phyloP scores from a whole-genome alignment of 2,888 invertebrate species.

The Druceiella hillmani region DNA sequence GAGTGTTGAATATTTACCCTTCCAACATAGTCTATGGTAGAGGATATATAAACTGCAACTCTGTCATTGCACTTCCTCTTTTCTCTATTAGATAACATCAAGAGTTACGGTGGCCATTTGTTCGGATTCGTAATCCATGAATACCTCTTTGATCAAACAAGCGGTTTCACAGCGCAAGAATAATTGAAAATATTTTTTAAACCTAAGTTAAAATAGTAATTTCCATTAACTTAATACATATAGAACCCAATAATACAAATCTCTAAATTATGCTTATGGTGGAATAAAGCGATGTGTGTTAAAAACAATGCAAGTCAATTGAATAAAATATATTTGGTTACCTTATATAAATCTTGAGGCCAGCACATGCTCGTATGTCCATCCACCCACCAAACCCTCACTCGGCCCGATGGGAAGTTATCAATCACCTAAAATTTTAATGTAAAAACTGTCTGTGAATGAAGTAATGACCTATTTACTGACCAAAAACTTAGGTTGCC shows the following conservation, averaged over 20 bases:
- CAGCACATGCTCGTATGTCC: slow-evolving; percentile 82
- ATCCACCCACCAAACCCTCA: slow-evolving; percentile 92
- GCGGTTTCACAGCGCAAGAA: background rate
- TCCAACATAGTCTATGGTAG: no score
- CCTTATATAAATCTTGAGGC: slow-evolving; percentile 86
- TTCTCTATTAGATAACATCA: background rate
- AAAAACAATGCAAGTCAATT: no score
- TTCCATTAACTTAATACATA: background rate
- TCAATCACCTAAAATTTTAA: slow-evolving; percentile 63
- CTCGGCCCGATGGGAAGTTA: slow-evolving; percentile 78
- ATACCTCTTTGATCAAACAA: background rate
- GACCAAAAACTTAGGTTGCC: no score
- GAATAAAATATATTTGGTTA: no score
- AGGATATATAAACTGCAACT: no score
- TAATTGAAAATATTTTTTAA: no score
- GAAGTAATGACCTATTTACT: no score
- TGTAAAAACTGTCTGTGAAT: no score
- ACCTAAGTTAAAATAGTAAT: background rate
- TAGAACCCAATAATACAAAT: background rate
- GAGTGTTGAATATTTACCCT: no score
- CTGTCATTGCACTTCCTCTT: background rate
- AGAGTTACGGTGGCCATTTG: no score
- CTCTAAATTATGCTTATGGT: background rate
- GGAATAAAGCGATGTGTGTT: no score
- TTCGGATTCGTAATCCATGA: no score